Conservation (phyloP, 2,888 invertebrate genomes). For the Lepidonotus clava region DNA sequence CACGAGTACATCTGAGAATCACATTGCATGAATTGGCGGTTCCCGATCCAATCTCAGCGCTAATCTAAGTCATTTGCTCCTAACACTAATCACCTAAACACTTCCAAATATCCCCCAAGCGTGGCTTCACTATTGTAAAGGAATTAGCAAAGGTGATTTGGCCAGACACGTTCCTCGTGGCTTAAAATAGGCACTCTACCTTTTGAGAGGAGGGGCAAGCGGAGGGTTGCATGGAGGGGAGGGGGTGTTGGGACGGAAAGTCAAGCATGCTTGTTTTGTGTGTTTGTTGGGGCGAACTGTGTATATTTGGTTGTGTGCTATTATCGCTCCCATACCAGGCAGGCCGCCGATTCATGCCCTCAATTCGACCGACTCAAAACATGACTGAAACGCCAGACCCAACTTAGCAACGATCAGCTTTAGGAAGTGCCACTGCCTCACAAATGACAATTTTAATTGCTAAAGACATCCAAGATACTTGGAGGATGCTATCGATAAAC, state of each 20-base stretch:
- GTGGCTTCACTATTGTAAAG: not conserved
- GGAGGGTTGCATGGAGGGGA: not conserved
- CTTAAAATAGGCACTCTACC: not conserved
- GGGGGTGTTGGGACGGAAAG: not conserved
- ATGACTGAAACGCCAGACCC: not conserved
- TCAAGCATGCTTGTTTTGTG: slow-evolving; percentile 42
- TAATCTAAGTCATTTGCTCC: not conserved
- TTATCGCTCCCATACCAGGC: slow-evolving; percentile 6
- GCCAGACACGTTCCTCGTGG: slow-evolving; percentile 1
- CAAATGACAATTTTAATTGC: too few relatives aligned
- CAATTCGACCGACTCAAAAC: slow-evolving; percentile 15
- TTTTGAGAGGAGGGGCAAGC: not conserved
- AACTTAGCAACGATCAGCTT: not conserved
- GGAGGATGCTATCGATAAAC: too few relatives aligned
- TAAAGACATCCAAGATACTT: too few relatives aligned
- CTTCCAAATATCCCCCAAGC: not conserved
- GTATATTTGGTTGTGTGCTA: slow-evolving; percentile 40
- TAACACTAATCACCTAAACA: not conserved
- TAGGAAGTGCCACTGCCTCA: too few relatives aligned
- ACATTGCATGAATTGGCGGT: not conserved
- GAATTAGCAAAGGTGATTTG: slow-evolving; percentile 32
- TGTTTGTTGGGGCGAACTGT: slow-evolving; percentile 44
- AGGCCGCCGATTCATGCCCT: not conserved
- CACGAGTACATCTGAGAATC: not conserved
- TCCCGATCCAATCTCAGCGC: slow-evolving; percentile 27